A percentile compares a stretch with the other conserved stretches of the same genome.
Conservation (phyloP, 2,797 vertebrate species). For the Scolopax bukidnonensis region DNA sequence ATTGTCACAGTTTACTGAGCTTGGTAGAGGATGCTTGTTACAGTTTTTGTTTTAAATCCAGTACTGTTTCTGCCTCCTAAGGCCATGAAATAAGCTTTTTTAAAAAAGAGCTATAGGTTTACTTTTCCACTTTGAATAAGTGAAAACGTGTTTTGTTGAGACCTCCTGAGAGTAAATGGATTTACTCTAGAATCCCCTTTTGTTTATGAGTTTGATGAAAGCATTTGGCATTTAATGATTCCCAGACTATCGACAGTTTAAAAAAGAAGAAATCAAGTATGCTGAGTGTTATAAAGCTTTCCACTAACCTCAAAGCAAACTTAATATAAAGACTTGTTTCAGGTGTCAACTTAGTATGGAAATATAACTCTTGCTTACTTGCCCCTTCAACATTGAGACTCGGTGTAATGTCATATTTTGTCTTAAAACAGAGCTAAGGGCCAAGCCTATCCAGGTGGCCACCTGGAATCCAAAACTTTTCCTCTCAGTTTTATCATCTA, state of each 20-base stretch:
- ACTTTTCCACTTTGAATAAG: conserved; percentile 70
- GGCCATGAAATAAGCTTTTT: conserved; percentile 21
- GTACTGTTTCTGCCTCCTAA: conserved; percentile 51
- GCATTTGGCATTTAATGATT: conserved; percentile 70
- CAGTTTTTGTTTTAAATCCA: conserved; percentile 67
- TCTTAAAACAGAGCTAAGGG: neutral
- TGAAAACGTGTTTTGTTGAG: conserved; percentile 72
- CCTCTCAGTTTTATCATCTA: conserved; percentile 32
- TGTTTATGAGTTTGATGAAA: conserved; percentile 71
- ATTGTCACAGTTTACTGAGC: conserved; percentile 26
- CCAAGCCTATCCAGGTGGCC: neutral
- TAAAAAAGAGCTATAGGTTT: conserved; percentile 69
- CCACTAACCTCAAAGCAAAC: conserved; percentile 23
- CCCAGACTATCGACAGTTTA: conserved; percentile 63
- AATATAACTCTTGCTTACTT: neutral
- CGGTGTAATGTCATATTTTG: neutral
- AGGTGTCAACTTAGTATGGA: conserved; percentile 19
- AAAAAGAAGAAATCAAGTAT: conserved; percentile 29
- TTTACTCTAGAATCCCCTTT: conserved; percentile 66
- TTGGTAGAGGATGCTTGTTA: conserved; percentile 31
- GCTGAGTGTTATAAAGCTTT: conserved; percentile 43
- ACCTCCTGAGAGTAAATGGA: conserved; percentile 55
- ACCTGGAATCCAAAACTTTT: conserved; percentile 20
- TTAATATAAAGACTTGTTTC: conserved; percentile 22
- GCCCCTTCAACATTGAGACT: neutral